Base-by-base conservation (phyloP, 2,888 invertebrate species). In the Cosmia trapezina region DNA sequence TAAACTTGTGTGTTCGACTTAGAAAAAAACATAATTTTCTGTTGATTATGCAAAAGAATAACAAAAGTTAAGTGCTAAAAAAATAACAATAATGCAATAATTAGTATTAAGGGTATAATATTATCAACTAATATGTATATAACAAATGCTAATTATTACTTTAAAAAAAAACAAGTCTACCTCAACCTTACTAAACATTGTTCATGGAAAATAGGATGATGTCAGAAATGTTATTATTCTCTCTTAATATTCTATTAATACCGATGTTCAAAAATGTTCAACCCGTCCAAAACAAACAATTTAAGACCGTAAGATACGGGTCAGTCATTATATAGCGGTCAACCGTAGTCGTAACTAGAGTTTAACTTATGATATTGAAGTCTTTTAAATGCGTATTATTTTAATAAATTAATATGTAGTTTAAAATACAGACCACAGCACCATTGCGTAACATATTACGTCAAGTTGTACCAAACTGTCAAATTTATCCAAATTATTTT, bases 151-250 rank as follows among this genome's bases (percentile, higher is more conserved):
- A 76, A 64, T 56, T 65, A 59, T 49, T 41, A 61, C 53, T 49
- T 49, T 63, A 74, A 69, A 70, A 14, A 64, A 17, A 47, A 66
- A 54, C 41, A 57, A 67, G 14, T 66, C 68, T 70, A 75, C 80
- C 82, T 81, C 82, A 11, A 70, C 49, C 63, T 73, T 81, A 73
- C 78, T 81, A 78, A 28, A 84, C 61, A 66, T 41, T 68, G 75
- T 78, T 72, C 69, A 73, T 73, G 60, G 75, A 72, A 76, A 67
- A 70, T 79, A 76, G 73, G 82, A 78, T 78, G 86, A 83, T 89
- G 87, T 87, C 87, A 88, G 89, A 88, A 88, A 88, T 87, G 87
- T 74, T 45, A 56, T 47, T 28, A 28, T 28, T 28, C 28, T 45
- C 22, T 64, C 22, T 61, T 47, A 14, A n/a, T 14, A 28, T 57